Evolutionary conservation across 2,888 invertebrate species (phyloP).

Genomic region (Nycteola revayana): DNA sequence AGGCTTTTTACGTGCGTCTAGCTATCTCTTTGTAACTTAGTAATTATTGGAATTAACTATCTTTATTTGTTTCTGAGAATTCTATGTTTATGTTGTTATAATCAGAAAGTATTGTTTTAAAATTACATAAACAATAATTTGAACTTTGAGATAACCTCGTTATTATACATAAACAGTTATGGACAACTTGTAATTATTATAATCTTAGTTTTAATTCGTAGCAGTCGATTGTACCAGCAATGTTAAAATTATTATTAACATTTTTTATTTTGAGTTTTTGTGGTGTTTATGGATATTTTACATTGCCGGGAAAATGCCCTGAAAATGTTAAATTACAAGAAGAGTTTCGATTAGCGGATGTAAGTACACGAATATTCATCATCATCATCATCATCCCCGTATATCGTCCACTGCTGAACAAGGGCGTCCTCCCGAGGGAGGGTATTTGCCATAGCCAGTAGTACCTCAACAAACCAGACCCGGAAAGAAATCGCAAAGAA

Average conservation of each 20-base stretch:
- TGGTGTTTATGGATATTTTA: conserved; percentile 53
- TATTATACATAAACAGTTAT: neutral
- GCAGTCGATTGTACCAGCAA: conserved; percentile 18
- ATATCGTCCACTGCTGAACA: no score
- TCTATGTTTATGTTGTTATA: no score
- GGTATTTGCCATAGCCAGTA: no score
- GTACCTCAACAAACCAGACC: no score
- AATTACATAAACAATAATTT: conserved; percentile 1
- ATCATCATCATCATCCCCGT: no score
- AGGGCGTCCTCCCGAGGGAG: no score
- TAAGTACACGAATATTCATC: no score
- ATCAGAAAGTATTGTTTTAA: conserved; percentile 10
- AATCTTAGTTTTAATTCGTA: conserved; percentile 3
- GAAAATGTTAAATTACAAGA: conserved; percentile 51
- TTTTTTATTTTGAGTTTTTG: conserved; percentile 28
- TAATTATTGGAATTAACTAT: no score
- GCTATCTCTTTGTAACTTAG: no score
- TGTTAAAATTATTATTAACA: conserved; percentile 41
- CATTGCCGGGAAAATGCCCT: conserved; percentile 60
- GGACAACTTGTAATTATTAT: neutral
- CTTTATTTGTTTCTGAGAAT: no score
- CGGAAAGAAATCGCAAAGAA: no score
- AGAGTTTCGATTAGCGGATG: conserved; percentile 58
- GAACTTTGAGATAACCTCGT: conserved; percentile 25
- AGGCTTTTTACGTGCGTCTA: no score